phyloP scores from a whole-genome alignment of 2,113 vertebrate genomes.

The Cynoglossus semilaevis region DNA sequence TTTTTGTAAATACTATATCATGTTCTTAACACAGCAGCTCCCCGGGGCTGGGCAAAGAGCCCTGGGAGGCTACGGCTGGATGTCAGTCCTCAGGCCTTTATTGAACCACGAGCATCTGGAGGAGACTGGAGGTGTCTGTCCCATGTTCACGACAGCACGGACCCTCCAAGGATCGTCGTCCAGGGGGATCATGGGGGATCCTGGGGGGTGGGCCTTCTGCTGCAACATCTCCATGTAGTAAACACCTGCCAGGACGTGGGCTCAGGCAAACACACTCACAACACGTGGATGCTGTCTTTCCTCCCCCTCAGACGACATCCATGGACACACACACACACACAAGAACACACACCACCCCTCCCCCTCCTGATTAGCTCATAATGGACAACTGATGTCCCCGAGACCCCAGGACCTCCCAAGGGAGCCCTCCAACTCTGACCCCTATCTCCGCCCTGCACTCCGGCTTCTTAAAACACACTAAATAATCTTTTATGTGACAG shows the following conservation, averaged over 20 bases:
- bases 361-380: constrained; percentile 74
- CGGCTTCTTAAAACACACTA: constrained; percentile 81
- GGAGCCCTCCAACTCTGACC: constrained; percentile 77
- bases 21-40: constrained; percentile 78
- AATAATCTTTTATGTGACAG: constrained; percentile 83
- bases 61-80: constrained; percentile 51
- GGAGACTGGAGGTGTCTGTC: constrained; percentile 48
- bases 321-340: constrained; percentile 15
- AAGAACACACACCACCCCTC: constrained; percentile 28
- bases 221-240: constrained; percentile 42
- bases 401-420: constrained; percentile 71
- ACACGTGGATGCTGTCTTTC: constrained; percentile 14
- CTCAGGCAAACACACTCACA: constrained; percentile 19
- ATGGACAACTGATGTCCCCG: constrained; percentile 73
- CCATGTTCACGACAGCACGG: constrained; percentile 32
- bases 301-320: constrained; percentile 12
- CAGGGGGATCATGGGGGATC: constrained; percentile 37
- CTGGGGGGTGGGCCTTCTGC: too few relatives aligned
- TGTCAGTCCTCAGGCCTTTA: constrained; percentile 52
- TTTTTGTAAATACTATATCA: constrained; percentile 76
- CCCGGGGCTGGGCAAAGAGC: constrained; percentile 56
- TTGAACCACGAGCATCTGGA: constrained; percentile 73
- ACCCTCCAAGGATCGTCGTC: constrained; percentile 45
- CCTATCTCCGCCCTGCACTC: constrained; percentile 70
- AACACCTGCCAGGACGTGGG: constrained; percentile 29